Percentiles rank a stretch among this genome's conserved stretches.
phyloP scores from a whole-genome alignment of 2,888 invertebrate genomes.

The Rhagophthalmus giganteus region DNA sequence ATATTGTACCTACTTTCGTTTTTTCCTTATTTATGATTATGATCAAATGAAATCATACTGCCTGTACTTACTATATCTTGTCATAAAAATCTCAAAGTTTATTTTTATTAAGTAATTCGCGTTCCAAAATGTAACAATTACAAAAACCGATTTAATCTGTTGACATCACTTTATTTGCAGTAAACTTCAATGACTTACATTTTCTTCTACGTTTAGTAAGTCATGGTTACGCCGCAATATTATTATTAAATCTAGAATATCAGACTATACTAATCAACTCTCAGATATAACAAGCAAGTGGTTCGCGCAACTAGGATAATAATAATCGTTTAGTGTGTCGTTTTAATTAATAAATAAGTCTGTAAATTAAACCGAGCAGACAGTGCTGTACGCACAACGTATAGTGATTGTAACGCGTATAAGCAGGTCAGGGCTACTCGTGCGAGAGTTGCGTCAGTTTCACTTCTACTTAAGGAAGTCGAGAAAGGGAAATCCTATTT shows the following conservation, averaged over 20 bases:
- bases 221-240: no score
- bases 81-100: no score
- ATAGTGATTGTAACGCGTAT: constrained; percentile 20
- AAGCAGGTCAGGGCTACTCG: constrained; percentile 46
- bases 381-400: constrained; percentile 13
- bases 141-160: no score
- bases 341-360: constrained; percentile 14
- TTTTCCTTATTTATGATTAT: no score
- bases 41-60: no score
- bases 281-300: neutral
- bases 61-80: no score
- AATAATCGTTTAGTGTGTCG: constrained; percentile 10
- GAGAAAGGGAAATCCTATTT: constrained; percentile 51
- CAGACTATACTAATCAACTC: neutral
- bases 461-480: constrained; percentile 48
- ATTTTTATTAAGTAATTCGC: no score
- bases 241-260: neutral
- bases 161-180: no score
- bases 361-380: constrained; percentile 1
- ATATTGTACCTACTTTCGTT: no score
- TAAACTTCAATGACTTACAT: no score
- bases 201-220: no score
- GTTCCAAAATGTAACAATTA: no score
- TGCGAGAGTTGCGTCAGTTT: constrained; percentile 42
- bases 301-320: neutral